Evolutionary conservation across 2,797 vertebrate genomes (phyloP), one percentile per base, ranked within the genome.

Genomic region (Rachycentron canadum): DNA sequence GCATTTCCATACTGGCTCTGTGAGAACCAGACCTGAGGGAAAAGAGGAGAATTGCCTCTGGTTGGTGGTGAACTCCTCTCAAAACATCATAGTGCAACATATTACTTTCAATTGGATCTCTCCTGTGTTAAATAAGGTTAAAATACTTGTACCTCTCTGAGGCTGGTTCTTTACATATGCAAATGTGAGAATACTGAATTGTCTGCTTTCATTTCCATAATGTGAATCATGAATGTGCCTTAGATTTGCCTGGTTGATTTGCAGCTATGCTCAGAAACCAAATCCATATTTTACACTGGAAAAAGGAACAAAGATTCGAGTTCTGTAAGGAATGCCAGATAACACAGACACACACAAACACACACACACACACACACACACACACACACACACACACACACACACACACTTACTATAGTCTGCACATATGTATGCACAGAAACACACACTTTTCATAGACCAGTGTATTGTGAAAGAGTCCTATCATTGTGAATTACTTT

Each of bases 201-300:
- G 83, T 85, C 87, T 83, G 81, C 82, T 87, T 78, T 83, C 69
- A 92, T 92, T 92, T 88, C 79, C 88, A 92, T 90, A 90, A 91
- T 83, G 71, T 82, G 85, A 91, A 81, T 84, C 88, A 74, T 83
- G 81, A 92, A 89, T 76, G 88, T 50, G 73, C 81, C 63, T 88
- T 70, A 83, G 83, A 90, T 88, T 76, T 85, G 83, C 87, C 83
- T 79, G 85, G 88, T 83, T 85, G 84, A 88, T 91, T 92, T 91
- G 81, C 82, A 89, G 89, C 77, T 88, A 74, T 52, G 71, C 84
- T 78, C 43, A 25, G 73, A 88, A 81, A 82, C 67, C 73, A 84
- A 92, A 91, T 88, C 87, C 87, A 91, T 90, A 85, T 85, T 75
- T 90, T 90, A 84, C 79, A 73, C 34, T 1, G 68, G 45, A 49